Base-by-base conservation (phyloP, 2,113 vertebrate species). In the Phylloscopus trochilus region DNA sequence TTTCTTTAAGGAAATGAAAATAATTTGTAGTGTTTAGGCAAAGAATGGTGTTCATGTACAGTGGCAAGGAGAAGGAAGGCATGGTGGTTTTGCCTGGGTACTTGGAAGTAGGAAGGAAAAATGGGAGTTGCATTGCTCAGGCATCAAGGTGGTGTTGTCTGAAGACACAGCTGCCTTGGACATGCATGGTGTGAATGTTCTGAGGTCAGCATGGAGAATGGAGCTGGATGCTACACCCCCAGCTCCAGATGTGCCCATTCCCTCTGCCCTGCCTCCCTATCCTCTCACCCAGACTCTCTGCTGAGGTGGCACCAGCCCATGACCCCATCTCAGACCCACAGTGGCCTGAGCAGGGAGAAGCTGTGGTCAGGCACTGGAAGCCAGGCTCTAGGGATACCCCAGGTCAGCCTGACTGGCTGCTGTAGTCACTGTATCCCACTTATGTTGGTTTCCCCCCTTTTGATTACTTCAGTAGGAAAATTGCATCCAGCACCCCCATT, bases 271-370 rank as follows among this genome's bases (percentile, higher is more conserved):
- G 1, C n/a, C 56, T 47, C 35, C 74, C 28, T 35, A 15, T 64
- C 13, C 53, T 24, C 15, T 59, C 77, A 30, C 39, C 53, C 33
- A 59, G 59, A 18, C 55, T 84, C 73, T 69, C 37, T 60, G 23
- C 51, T 62, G 66, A 37, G 69, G 24, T 0, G 0, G 1, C 16
- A 7, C 19, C n/a, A 81, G 69, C 59, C 64, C 52, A 41, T 6
- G 1, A 8, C 23, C 9, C 43, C 35, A 28, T 63, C 52, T 63
- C 58, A 59, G 46, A n/a, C 11, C 47, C 24, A 33, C 26, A 31
- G 16, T 43, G 35, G 26, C 53, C 43, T 23, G 27, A 77, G 63
- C 53, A 66, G 59, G 0, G 0, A 37, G 63, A 44, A 94, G 30
- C 66, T 74, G 69, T 63, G 39, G 30, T 59, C 49, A 63, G 79